Percentiles rank a stretch among this genome's conserved stretches.
Evolutionary conservation across 2,888 invertebrate genomes (phyloP).

Genomic region (Boloria euphrosyne): DNA sequence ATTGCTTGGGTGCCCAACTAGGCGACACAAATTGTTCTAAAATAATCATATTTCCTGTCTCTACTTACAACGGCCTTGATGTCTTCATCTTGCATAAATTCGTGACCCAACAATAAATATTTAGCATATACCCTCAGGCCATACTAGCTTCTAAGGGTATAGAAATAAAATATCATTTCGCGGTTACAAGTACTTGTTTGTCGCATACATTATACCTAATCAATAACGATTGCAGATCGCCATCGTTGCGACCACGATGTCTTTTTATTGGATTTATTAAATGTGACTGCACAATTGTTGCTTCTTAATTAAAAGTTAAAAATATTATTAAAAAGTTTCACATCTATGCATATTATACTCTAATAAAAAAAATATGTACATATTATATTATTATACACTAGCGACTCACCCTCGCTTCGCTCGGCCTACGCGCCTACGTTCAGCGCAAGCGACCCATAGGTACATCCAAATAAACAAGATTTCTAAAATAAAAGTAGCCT

Average conservation of each 20-base stretch:
- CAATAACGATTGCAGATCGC: slow-evolving; percentile 13
- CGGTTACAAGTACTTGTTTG: neutral
- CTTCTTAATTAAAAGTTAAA: too few species aligned
- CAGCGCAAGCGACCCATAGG: too few species aligned
- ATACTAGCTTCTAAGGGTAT: neutral
- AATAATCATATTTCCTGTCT: slow-evolving; percentile 29
- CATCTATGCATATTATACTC: too few species aligned
- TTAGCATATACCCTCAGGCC: neutral
- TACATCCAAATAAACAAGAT: too few species aligned
- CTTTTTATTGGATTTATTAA: slow-evolving; percentile 7
- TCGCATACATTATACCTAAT: slow-evolving; percentile 3
- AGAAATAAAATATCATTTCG: neutral
- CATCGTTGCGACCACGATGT: slow-evolving; percentile 4
- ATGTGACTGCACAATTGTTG: too few species aligned
- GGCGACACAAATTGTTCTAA: slow-evolving; percentile 28
- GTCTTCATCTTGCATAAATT: slow-evolving; percentile 22
- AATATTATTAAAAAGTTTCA: too few species aligned
- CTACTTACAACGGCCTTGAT: slow-evolving; percentile 26
- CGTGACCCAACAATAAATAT: neutral
- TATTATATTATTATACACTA: too few species aligned
- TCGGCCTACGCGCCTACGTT: too few species aligned
- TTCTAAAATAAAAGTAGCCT: too few species aligned
- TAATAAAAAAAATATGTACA: too few species aligned
- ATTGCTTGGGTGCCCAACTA: slow-evolving; percentile 20
- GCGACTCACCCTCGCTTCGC: too few species aligned